Conservation (phyloP, 2,888 invertebrate species). For the Atrina japonica region DNA sequence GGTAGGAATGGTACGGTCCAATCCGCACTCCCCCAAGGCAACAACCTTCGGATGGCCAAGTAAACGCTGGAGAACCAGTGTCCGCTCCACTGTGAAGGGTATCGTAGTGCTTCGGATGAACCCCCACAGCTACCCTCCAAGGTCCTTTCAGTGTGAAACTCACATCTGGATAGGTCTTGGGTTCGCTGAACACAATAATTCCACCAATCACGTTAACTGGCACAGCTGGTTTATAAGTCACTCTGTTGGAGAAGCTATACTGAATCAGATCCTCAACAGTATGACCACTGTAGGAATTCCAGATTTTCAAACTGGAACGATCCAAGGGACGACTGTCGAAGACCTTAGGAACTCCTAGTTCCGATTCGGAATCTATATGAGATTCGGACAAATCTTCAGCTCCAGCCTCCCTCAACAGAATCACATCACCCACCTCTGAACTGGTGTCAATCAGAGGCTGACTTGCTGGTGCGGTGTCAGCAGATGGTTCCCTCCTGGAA, state of each 20-base stretch:
- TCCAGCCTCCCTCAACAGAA: too few relatives aligned
- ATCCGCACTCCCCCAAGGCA: conserved; percentile 10
- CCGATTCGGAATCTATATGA: too few relatives aligned
- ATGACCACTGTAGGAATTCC: conserved; percentile 1
- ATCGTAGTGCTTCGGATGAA: background rate
- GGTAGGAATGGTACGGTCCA: background rate
- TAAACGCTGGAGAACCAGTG: conserved; percentile 4
- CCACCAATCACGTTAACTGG: conserved; percentile 7
- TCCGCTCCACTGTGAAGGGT: conserved; percentile 3
- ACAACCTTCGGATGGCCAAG: conserved; percentile 11
- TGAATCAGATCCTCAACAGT: conserved; percentile 13
- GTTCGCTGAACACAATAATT: conserved; percentile 13
- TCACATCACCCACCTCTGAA: too few relatives aligned
- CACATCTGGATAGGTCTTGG: conserved; percentile 8
- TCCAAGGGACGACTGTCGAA: too few relatives aligned
- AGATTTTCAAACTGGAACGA: too few relatives aligned
- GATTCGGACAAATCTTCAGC: too few relatives aligned
- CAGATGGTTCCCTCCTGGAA: too few relatives aligned
- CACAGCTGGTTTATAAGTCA: conserved; percentile 9
- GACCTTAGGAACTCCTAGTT: too few relatives aligned
- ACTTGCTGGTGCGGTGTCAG: too few relatives aligned
- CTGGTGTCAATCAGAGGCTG: too few relatives aligned
- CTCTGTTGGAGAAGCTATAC: background rate
- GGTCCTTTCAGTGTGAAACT: background rate
- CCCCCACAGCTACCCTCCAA: conserved; percentile 14